phyloP scores from a whole-genome alignment of 2,888 invertebrate species.

The Epistrophe grossulariae region DNA sequence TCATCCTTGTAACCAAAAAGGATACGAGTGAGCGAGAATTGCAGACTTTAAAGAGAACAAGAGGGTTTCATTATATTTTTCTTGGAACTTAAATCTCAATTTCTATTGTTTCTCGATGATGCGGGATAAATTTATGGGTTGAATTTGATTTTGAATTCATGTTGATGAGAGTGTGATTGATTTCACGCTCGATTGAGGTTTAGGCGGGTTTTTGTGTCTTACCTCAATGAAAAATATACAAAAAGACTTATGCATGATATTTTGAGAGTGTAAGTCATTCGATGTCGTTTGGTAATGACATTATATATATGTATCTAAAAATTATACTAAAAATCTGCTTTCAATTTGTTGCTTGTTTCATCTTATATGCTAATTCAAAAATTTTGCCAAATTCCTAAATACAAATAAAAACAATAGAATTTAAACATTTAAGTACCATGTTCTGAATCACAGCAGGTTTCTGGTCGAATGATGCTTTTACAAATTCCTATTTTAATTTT shows the following conservation, averaged over 20 bases:
- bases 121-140: slow-evolving; percentile 55
- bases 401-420: slow-evolving; percentile 23
- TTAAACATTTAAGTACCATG: slow-evolving; percentile 25
- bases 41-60: too few species aligned
- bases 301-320: background rate
- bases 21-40: background rate
- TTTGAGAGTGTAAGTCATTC: too few species aligned
- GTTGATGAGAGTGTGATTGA: slow-evolving; percentile 71
- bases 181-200: slow-evolving; percentile 66
- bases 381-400: background rate
- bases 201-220: slow-evolving; percentile 56
- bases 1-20: slow-evolving; percentile 4
- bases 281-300: background rate
- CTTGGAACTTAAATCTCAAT: slow-evolving; percentile 59
- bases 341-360: background rate
- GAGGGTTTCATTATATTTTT: slow-evolving; percentile 67
- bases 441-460: slow-evolving; percentile 56
- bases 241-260: background rate
- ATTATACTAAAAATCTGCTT: background rate
- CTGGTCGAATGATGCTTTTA: slow-evolving; percentile 18
- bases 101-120: slow-evolving; percentile 55
- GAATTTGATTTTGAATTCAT: slow-evolving; percentile 43
- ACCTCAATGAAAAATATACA: background rate
- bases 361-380: slow-evolving; percentile 20
- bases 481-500: background rate